Evolutionary conservation across 2,113 vertebrate genomes (phyloP).

Genomic region (Pao palembangensis): DNA sequence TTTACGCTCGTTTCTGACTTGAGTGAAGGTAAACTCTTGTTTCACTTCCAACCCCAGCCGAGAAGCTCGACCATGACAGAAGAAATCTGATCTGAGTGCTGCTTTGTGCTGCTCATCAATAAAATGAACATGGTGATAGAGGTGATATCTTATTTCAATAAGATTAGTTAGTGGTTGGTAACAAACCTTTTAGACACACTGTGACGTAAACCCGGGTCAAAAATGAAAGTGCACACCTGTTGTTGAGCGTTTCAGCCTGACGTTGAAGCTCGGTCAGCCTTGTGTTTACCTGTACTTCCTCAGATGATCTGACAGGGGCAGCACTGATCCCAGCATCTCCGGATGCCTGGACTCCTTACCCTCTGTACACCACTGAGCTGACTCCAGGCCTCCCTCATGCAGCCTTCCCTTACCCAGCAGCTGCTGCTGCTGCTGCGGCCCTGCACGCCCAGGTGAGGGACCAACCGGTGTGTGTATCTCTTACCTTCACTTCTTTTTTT

Average conservation of each 20-base stretch:
- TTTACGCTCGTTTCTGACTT: too few species aligned
- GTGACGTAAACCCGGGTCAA: not conserved
- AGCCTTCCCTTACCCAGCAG: constrained; percentile 90
- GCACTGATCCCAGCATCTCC: constrained; percentile 94
- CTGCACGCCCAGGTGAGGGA: constrained; percentile 95
- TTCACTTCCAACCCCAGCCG: too few species aligned
- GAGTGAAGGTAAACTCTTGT: too few species aligned
- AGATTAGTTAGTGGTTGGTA: not conserved
- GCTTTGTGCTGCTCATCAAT: not conserved
- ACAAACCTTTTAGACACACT: constrained; percentile 3
- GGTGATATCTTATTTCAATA: not conserved
- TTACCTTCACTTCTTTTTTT: not conserved
- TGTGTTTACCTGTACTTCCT: constrained; percentile 29
- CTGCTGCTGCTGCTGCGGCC: constrained; percentile 86
- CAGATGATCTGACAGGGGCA: constrained; percentile 96
- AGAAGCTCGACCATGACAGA: not conserved
- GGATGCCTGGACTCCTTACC: constrained; percentile 95
- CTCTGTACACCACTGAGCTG: constrained; percentile 93
- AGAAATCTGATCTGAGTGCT: constrained; percentile 21
- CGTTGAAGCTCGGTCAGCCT: constrained; percentile 15
- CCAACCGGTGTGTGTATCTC: constrained; percentile 53
- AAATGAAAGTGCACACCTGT: not conserved
- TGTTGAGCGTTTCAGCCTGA: constrained; percentile 7
- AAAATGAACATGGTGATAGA: too few species aligned
- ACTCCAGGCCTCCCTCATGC: constrained; percentile 92